A percentile compares a stretch with the other conserved stretches of the same genome.
These are phyloP conservation scores for Odocoileus hemionus DNA, from an alignment of 2,113 vertebrate species.

Conservation along the genomic window DNA sequence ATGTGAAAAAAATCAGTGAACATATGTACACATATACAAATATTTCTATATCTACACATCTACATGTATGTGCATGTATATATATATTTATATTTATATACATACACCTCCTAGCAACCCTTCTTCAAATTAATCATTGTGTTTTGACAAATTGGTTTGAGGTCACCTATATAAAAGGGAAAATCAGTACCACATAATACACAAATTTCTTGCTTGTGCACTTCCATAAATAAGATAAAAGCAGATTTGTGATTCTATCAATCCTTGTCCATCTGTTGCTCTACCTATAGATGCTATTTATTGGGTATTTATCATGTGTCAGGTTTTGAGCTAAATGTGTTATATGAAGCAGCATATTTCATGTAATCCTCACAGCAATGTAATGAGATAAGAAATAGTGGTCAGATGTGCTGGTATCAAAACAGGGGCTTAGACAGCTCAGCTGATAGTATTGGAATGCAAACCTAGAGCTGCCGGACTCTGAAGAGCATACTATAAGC, in stretches of 20 bases:
- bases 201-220: neutral
- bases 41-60: neutral
- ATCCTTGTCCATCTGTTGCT: neutral
- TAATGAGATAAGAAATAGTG: neutral
- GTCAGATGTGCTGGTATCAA: neutral
- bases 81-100: neutral
- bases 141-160: neutral
- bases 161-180: neutral
- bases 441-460: neutral
- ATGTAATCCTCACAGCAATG: neutral
- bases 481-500: neutral
- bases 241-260: neutral
- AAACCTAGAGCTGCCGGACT: neutral
- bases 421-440: neutral
- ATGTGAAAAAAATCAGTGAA: neutral
- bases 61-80: neutral
- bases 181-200: fast-evolving
- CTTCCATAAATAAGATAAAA: neutral
- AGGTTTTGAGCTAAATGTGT: neutral
- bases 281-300: neutral
- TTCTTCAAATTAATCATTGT: neutral
- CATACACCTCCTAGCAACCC: neutral
- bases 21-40: neutral
- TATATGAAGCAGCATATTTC: neutral
- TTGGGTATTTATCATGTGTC: neutral